Conservation (phyloP, 1,140 invertebrate genomes). For the Rhagoletis pomonella region DNA sequence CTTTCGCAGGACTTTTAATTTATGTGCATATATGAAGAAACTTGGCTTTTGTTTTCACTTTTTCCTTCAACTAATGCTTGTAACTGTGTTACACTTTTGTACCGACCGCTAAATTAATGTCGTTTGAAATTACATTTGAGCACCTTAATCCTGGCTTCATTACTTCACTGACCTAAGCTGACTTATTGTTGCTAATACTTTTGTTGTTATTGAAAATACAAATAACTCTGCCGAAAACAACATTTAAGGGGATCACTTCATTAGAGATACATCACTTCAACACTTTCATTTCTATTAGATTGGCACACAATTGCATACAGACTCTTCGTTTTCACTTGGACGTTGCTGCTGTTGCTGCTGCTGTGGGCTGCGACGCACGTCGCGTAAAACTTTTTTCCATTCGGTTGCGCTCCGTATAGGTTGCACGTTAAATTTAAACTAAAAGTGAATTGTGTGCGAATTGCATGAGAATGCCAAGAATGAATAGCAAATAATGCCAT, state of each 20-base stretch:
- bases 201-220: background rate
- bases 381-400: slow-evolving; percentile 5
- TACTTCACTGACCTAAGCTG: no score
- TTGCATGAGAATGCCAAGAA: slow-evolving; percentile 14
- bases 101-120: background rate
- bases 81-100: background rate
- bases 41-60: background rate
- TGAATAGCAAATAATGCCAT: background rate
- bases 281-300: background rate
- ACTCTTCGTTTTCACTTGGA: background rate
- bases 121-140: background rate
- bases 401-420: slow-evolving; percentile 13
- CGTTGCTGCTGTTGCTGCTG: background rate
- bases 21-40: background rate
- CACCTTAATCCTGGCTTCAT: background rate
- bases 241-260: background rate
- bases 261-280: background rate
- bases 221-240: background rate
- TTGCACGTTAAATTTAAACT: slow-evolving; percentile 51
- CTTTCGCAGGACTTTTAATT: background rate
- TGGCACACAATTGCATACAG: no score
- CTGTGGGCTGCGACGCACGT: slow-evolving; percentile 27
- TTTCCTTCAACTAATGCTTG: background rate
- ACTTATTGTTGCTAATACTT: no score
- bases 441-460: slow-evolving; percentile 5